These are phyloP conservation scores for Polymixis lichenea DNA, from an alignment of 2,888 invertebrate genomes.

Conservation along the genomic window DNA sequence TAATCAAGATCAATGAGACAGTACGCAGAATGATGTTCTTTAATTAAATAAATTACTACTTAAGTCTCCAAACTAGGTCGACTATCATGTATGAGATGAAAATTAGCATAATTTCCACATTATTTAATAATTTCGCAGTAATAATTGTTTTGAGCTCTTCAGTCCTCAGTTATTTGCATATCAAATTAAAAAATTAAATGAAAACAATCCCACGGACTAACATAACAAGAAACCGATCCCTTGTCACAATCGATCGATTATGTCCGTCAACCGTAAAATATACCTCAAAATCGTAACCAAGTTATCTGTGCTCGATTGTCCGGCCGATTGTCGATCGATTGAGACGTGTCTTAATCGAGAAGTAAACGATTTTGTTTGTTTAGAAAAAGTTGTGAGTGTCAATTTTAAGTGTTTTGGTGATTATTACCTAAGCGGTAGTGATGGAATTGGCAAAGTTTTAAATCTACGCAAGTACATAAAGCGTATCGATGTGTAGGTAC, in stretches of 20 bases:
- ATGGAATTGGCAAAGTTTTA: too few species aligned
- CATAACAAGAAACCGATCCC: constrained; percentile 85
- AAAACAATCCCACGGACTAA: constrained; percentile 80
- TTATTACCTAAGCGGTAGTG: background rate
- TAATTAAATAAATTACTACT: constrained; percentile 21
- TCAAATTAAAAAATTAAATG: constrained; percentile 70
- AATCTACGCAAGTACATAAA: background rate
- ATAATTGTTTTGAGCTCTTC: background rate
- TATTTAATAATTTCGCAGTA: constrained; percentile 4
- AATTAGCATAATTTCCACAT: constrained; percentile 25
- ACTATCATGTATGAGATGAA: constrained; percentile 33
- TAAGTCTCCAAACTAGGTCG: constrained; percentile 12
- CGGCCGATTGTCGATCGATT: constrained; percentile 70
- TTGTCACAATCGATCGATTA: constrained; percentile 88
- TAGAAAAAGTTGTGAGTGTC: constrained; percentile 10
- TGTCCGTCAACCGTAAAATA: constrained; percentile 87
- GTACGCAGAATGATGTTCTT: background rate
- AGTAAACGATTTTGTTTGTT: constrained; percentile 34
- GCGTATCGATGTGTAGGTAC: background rate
- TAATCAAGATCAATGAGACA: constrained; percentile 28
- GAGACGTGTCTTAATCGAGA: constrained; percentile 71
- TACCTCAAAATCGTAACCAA: constrained; percentile 86
- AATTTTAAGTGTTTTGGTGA: background rate
- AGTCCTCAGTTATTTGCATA: constrained; percentile 35
- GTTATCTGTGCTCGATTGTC: constrained; percentile 80